A percentile compares a stretch with the other conserved stretches of the same genome.
These are phyloP conservation scores for Ooceraea biroi DNA, from an alignment of 1,140 invertebrate genomes.

Conservation along the genomic window DNA sequence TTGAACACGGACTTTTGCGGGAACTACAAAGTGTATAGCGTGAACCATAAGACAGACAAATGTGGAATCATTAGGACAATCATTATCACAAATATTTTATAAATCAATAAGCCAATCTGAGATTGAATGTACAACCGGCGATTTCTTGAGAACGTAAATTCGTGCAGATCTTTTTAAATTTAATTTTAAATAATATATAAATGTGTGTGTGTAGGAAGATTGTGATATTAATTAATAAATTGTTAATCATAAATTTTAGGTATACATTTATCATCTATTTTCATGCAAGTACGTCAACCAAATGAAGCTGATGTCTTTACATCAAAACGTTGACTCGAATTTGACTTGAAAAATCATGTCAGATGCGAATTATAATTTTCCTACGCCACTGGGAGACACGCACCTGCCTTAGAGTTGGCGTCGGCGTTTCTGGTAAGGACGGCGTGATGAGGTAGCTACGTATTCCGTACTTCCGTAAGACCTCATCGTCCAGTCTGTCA, in stretches of 20 bases:
- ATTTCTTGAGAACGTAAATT: too few relatives aligned
- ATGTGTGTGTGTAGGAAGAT: too few relatives aligned
- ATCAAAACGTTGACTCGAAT: background rate
- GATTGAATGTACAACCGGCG: constrained; percentile 80
- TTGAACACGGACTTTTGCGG: background rate
- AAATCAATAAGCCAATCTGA: too few relatives aligned
- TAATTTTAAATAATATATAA: too few relatives aligned
- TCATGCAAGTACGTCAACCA: background rate
- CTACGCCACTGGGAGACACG: constrained; percentile 72
- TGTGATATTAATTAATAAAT: too few relatives aligned
- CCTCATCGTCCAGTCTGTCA: constrained; percentile 88
- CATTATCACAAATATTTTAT: constrained; percentile 75
- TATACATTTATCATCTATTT: too few relatives aligned
- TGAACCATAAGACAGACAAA: background rate
- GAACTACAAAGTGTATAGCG: background rate
- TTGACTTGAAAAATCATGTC: background rate
- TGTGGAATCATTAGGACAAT: background rate
- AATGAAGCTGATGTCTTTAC: background rate
- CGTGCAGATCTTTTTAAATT: too few relatives aligned
- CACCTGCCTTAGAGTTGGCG: constrained; percentile 72
- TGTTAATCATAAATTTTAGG: background rate
- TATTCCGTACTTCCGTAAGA: constrained; percentile 90
- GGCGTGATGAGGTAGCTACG: constrained; percentile 91
- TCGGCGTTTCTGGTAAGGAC: constrained; percentile 52
- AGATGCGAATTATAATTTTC: constrained; percentile 44